These are phyloP conservation scores for Nyctereutes procyonoides DNA, from an alignment of 2,113 vertebrate genomes.

Conservation along the genomic window DNA sequence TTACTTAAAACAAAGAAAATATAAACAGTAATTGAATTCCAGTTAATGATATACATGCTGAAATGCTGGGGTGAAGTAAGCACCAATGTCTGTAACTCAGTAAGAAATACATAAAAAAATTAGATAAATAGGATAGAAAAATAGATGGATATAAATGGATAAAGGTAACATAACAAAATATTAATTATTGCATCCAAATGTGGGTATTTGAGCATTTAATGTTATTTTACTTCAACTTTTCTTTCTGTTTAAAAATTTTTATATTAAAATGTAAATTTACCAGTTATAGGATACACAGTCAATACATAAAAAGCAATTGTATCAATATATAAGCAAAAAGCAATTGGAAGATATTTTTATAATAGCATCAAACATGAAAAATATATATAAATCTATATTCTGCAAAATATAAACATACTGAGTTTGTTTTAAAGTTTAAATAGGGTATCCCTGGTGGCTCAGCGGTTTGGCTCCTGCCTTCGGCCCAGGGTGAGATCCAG, in stretches of 20 bases:
- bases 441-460: not conserved
- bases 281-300: not conserved
- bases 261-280: constrained; percentile 43
- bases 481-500: too few species aligned
- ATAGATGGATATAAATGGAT: not conserved
- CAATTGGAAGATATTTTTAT: constrained; percentile 4
- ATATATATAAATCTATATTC: not conserved
- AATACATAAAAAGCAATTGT: not conserved
- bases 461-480: too few species aligned
- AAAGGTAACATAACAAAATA: not conserved
- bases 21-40: not conserved
- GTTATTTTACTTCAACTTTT: not conserved
- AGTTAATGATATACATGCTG: not conserved
- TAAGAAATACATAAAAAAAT: constrained; percentile 5
- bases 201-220: not conserved
- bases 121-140: not conserved
- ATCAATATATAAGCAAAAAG: constrained; percentile 27
- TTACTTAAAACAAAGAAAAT: constrained; percentile 37
- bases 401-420: not conserved
- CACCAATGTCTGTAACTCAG: not conserved
- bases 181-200: not conserved
- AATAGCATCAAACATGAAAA: constrained; percentile 7
- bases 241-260: not conserved
- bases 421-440: not conserved
- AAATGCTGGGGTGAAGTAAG: not conserved